Evolutionary conservation across 2,113 vertebrate genomes (phyloP).

Genomic region (Psephotus haematonotus): DNA sequence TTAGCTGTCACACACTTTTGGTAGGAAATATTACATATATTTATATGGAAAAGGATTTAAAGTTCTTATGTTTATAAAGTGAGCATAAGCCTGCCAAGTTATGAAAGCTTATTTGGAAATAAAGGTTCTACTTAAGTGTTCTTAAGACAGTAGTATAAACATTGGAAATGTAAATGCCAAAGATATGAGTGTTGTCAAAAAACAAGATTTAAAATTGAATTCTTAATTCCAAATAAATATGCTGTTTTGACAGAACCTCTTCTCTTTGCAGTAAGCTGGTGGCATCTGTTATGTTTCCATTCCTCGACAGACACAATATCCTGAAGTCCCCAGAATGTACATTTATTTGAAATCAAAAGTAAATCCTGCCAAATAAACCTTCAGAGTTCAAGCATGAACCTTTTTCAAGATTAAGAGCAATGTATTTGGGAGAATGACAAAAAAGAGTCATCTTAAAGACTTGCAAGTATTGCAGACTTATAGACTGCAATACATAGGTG

Average conservation of each 20-base stretch:
- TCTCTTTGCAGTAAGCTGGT: constrained; percentile 8
- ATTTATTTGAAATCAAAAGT: not conserved
- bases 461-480: not conserved
- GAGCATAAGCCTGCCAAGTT: constrained; percentile 47
- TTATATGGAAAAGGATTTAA: constrained; percentile 62
- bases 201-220: not conserved
- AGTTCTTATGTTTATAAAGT: constrained; percentile 50
- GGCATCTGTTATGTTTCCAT: not conserved
- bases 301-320: not conserved
- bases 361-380: constrained; percentile 14
- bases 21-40: constrained; percentile 52
- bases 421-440: not conserved
- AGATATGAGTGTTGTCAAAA: constrained; percentile 28
- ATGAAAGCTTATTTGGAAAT: constrained; percentile 70
- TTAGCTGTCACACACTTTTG: constrained; percentile 40
- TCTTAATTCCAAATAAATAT: constrained; percentile 33
- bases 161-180: constrained; percentile 52
- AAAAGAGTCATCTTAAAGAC: not conserved
- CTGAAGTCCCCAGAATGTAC: not conserved
- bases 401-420: not conserved
- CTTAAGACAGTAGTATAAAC: constrained; percentile 31
- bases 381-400: not conserved
- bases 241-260: not conserved
- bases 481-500: not conserved
- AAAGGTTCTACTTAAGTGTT: constrained; percentile 46